Evolutionary conservation across 1,140 invertebrate genomes (phyloP), one percentile per base, ranked within the genome.

Genomic region (Drosophila tani): DNA sequence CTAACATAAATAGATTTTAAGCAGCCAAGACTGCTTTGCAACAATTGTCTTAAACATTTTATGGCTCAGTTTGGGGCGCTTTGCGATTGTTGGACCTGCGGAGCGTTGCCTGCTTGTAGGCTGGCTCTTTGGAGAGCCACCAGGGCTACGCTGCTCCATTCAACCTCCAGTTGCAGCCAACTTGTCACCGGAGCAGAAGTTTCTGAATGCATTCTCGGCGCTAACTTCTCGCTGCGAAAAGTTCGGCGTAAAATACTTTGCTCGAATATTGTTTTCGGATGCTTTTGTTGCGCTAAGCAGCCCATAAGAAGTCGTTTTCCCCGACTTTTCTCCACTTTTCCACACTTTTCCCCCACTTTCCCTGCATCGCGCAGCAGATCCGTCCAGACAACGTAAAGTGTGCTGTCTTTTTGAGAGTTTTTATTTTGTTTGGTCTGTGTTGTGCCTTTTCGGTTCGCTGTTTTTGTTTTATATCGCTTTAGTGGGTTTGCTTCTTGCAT

Each of bases 201-300:
- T 88, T 81, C 66, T 88, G 85, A 88, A 88, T 88, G 85, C 81
- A 82, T 90, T 83, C 82, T 66, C 55, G 45, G 29, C 74, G 78
- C 69, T 84, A 88, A 88, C 85, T 88, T 88, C 77, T 90, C 81
- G 84, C 81, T 83, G 84, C 83, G 76, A 87, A 88, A 88, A 88
- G 74, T 90, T 84, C 9, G 81, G 81, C 65, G 85, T 68, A 84
- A 88, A 88, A 88, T 88, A 88, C 84, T 88, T 88, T 84, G 81
- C 77, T 71, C 84, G 80, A 88, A 88, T 88, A 88, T 88, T 90
- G 85, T 88, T 90, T 90, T 88, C 84, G 69, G 81, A 73, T 84
- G 77, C 81, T 84, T 88, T 88, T 88, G 84, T 88, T 84, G 81
- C 78, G 69, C 81, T 87, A 84, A 87, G 84, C 84, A 79, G 75